A percentile compares a stretch with the other conserved stretches of the same genome.
Conservation (phyloP, 2,888 invertebrate species). For the Callosobruchus maculatus region DNA sequence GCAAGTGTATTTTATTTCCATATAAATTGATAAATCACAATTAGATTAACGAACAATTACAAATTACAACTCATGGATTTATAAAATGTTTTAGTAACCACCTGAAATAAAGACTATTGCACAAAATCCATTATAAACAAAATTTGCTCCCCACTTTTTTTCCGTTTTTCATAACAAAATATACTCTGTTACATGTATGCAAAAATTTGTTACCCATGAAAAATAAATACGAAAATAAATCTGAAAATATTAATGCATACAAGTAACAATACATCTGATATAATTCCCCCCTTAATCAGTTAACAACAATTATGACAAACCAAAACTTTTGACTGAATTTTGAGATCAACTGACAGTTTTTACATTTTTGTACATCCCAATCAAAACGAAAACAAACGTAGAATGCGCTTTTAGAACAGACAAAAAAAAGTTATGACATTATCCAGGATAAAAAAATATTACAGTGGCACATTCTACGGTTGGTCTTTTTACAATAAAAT, state of each 20-base stretch:
- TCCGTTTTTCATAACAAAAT: constrained; percentile 40
- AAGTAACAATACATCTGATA: constrained; percentile 22
- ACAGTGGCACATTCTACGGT: constrained; percentile 11
- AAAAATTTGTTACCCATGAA: constrained; percentile 29
- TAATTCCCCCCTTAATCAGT: constrained; percentile 10
- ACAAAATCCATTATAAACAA: neutral
- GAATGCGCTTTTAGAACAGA: constrained; percentile 11
- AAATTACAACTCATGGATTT: neutral
- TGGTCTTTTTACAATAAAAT: constrained; percentile 11
- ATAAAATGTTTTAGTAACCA: neutral
- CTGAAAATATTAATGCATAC: constrained; percentile 30
- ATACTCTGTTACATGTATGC: constrained; percentile 31
- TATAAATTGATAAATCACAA: neutral
- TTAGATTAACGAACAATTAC: neutral
- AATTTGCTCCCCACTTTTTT: constrained; percentile 25
- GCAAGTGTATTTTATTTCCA: neutral
- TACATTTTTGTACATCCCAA: constrained; percentile 30
- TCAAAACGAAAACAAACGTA: constrained; percentile 17
- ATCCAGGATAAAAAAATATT: neutral
- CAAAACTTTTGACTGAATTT: constrained; percentile 28
- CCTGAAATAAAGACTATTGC: neutral
- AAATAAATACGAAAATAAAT: constrained; percentile 24
- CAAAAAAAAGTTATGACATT: neutral
- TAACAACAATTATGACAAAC: constrained; percentile 29
- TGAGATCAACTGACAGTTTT: constrained; percentile 11